Percentiles rank a stretch among this genome's conserved stretches.
Conservation (phyloP, 2,888 invertebrate species). For the Dromius quadrimaculatus region DNA sequence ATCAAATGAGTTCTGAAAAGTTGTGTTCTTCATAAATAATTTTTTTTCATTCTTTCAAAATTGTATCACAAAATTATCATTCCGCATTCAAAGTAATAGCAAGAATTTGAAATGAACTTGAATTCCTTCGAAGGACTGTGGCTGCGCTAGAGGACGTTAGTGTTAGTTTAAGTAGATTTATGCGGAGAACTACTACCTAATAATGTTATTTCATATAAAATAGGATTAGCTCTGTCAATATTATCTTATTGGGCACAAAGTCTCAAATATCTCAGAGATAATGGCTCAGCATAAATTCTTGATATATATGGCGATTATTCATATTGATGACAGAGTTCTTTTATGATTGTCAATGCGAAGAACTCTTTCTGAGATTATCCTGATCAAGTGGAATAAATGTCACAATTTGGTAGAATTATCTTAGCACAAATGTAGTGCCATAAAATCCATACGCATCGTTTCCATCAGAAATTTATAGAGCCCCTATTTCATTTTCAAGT, state of each 20-base stretch:
- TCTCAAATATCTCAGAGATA: neutral
- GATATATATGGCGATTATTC: slow-evolving; percentile 8
- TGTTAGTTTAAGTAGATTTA: slow-evolving; percentile 8
- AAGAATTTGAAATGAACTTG: too few relatives aligned
- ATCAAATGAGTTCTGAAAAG: too few relatives aligned
- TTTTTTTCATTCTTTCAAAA: too few relatives aligned
- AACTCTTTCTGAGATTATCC: neutral
- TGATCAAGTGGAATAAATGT: slow-evolving; percentile 6
- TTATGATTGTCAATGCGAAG: slow-evolving; percentile 6
- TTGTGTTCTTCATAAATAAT: too few relatives aligned
- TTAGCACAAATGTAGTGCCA: too few relatives aligned
- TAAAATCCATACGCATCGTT: too few relatives aligned
- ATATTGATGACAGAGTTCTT: slow-evolving; percentile 9
- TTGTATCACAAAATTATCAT: too few relatives aligned
- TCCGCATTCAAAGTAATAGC: too few relatives aligned
- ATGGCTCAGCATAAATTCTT: neutral
- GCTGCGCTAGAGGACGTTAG: neutral
- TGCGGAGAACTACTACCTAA: neutral
- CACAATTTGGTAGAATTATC: too few relatives aligned
- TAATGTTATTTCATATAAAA: slow-evolving; percentile 8
- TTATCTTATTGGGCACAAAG: neutral
- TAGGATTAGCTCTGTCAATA: slow-evolving; percentile 3
- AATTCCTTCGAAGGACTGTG: neutral
- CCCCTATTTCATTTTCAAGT: too few relatives aligned
- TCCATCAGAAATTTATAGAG: too few relatives aligned